Evolutionary conservation across 2,888 invertebrate species (phyloP).

Genomic region (Nomada fucata): DNA sequence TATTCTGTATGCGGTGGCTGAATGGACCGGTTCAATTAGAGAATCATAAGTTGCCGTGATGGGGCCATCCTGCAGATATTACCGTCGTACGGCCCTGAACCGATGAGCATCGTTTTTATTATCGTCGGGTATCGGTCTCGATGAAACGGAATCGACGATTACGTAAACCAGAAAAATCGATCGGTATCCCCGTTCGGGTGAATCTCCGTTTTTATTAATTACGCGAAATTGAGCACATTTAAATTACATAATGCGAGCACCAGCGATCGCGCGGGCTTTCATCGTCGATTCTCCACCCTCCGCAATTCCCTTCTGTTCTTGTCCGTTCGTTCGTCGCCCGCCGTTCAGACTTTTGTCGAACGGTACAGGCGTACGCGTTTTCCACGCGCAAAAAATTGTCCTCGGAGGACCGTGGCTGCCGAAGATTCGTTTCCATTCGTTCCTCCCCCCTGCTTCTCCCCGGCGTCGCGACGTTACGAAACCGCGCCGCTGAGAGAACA

Average conservation of each 20-base stretch:
- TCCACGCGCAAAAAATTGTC: slow-evolving; percentile 57
- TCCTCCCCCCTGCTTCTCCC: not conserved
- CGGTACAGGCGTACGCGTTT: slow-evolving; percentile 42
- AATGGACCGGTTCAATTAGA: slow-evolving; percentile 82
- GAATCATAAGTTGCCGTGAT: slow-evolving; percentile 82
- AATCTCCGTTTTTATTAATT: slow-evolving; percentile 67
- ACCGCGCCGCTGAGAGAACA: no score
- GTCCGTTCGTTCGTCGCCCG: no score
- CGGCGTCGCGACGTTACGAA: not conserved
- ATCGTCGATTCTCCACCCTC: slow-evolving; percentile 45
- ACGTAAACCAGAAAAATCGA: slow-evolving; percentile 64
- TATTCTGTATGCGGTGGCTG: slow-evolving; percentile 79
- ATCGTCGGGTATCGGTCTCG: slow-evolving; percentile 52
- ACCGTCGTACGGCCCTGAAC: slow-evolving; percentile 74
- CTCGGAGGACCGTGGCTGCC: slow-evolving; percentile 56
- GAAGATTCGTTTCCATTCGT: slow-evolving; percentile 2
- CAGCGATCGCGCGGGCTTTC: slow-evolving; percentile 39
- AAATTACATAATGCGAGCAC: slow-evolving; percentile 62
- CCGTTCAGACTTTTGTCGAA: not conserved
- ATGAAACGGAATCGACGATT: slow-evolving; percentile 54
- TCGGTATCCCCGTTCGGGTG: slow-evolving; percentile 41
- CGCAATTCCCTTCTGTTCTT: slow-evolving; percentile 7
- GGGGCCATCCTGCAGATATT: slow-evolving; percentile 81
- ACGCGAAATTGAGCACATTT: slow-evolving; percentile 62
- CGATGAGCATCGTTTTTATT: slow-evolving; percentile 73